Base-by-base conservation (phyloP, 2,113 vertebrate species). In the Amia ocellicauda region DNA sequence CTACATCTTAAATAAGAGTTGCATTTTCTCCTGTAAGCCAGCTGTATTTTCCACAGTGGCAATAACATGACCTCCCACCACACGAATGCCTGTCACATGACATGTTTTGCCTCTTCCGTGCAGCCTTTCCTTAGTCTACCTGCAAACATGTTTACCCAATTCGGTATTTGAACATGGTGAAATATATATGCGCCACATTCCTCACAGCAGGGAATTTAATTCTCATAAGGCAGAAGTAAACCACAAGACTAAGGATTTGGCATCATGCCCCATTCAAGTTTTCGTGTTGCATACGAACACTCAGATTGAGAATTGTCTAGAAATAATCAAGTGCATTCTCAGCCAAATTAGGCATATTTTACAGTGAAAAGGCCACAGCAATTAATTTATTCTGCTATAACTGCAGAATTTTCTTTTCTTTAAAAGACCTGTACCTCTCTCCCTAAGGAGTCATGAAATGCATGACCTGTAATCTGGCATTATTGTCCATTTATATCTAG, bases 261-360 rank as follows among this genome's bases (percentile, higher is more conserved):
- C 74, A 73, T 68, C 26, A 26, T 50, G 20, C 52, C 69, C 66
- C 67, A 74, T 66, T 60, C 69, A 63, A 59, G 22, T 47, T 61
- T 50, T 49, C 55, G 40, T 23, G 60, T 40, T 73, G 64, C 26
- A 62, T 72, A 68, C 79, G 73, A 75, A 63, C 75, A 56, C 68
- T 73, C 62, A 52, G 47, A 53, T 57, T 71, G 53, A 61, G 70
- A 70, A 60, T 56, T 60, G 28, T 60, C 54, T 62, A 54, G 5
- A 41, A 60, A 67, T n/a, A n/a, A n/a, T n/a, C n/a, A n/a, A n/a
- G n/a, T n/a, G n/a, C n/a, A n/a, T n/a, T n/a, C n/a, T n/a, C n/a
- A n/a, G n/a, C n/a, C n/a, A n/a, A n/a, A n/a, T n/a, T n/a, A n/a
- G n/a, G n/a, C n/a, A n/a, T n/a, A n/a, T n/a, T n/a, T n/a, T n/a